These are phyloP conservation scores for Enteromius argenteus DNA, from an alignment of 2,797 vertebrate species.

Conservation along the genomic window DNA sequence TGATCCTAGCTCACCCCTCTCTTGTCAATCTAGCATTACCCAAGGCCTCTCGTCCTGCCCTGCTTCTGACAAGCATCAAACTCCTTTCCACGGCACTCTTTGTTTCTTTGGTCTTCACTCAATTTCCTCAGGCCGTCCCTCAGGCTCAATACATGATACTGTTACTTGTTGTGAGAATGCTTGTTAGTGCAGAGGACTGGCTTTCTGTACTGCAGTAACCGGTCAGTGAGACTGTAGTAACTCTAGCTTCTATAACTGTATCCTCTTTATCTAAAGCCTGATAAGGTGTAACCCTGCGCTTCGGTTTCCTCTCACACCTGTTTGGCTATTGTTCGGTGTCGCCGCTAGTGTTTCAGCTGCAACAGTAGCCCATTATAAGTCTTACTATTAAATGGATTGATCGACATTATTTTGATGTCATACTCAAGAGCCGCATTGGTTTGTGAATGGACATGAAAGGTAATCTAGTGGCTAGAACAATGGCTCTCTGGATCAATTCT, in stretches of 20 bases:
- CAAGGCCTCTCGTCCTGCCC: slow-evolving; percentile 62
- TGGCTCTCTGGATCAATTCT: slow-evolving; percentile 34
- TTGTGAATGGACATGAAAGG: slow-evolving; percentile 70
- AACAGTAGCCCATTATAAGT: slow-evolving; percentile 70
- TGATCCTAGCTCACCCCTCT: slow-evolving; percentile 54
- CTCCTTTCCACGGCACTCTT: slow-evolving; percentile 53
- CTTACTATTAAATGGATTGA: slow-evolving; percentile 71
- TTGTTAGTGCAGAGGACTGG: slow-evolving; percentile 59
- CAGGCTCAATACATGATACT: slow-evolving; percentile 72
- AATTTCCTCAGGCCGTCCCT: slow-evolving; percentile 59
- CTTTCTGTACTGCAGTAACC: slow-evolving; percentile 67
- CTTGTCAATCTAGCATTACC: slow-evolving; percentile 60
- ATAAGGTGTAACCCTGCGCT: slow-evolving; percentile 72
- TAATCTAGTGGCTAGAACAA: slow-evolving; percentile 63
- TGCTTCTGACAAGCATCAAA: slow-evolving; percentile 68
- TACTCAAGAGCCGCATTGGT: slow-evolving; percentile 63
- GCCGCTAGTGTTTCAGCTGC: slow-evolving; percentile 72
- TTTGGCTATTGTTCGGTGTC: slow-evolving; percentile 70
- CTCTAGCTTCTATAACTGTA: slow-evolving; percentile 76
- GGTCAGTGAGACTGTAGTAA: slow-evolving; percentile 73
- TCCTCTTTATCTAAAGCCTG: slow-evolving; percentile 73
- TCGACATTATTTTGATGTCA: slow-evolving; percentile 76
- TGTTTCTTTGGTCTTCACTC: slow-evolving; percentile 62
- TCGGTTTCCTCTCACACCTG: slow-evolving; percentile 78
- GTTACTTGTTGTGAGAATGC: slow-evolving; percentile 74